Conservation (phyloP, 2,113 vertebrate genomes). For the Tiliqua scincoides region DNA sequence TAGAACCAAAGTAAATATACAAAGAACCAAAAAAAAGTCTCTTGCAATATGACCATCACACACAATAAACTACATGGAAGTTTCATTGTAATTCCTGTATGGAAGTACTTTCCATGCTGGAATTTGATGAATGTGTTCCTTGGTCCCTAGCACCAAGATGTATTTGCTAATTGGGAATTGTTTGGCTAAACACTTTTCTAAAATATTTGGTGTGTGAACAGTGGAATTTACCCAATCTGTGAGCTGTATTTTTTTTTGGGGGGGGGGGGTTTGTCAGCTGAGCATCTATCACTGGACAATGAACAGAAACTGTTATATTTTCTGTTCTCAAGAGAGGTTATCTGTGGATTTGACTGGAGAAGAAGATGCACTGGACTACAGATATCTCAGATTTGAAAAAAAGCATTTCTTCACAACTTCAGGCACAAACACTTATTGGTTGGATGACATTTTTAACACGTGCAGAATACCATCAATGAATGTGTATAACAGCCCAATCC, state of each 20-base stretch:
- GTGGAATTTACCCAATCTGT: background rate
- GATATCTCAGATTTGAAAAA: conserved; percentile 52
- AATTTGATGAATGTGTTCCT: background rate
- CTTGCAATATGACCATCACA: background rate
- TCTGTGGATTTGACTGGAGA: conserved; percentile 23
- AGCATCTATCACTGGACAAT: rapidly evolving
- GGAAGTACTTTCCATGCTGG: background rate
- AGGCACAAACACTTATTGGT: conserved; percentile 23
- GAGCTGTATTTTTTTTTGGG: background rate
- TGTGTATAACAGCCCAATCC: too few relatives aligned
- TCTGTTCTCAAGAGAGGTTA: rapidly evolving
- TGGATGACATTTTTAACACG: conserved; percentile 45
- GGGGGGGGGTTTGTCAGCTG: background rate
- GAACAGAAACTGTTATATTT: conserved; percentile 10
- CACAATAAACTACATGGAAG: background rate
- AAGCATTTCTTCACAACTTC: conserved; percentile 28
- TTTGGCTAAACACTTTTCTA: conserved; percentile 42
- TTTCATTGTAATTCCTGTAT: background rate
- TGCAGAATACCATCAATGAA: conserved; percentile 34
- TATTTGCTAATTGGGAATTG: conserved; percentile 36
- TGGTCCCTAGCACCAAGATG: conserved; percentile 39
- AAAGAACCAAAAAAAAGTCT: background rate
- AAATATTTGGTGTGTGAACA: conserved; percentile 15
- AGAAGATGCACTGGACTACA: conserved; percentile 49
- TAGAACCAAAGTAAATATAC: background rate